Evolutionary conservation across 2,113 vertebrate species (phyloP).

Genomic region (Oryzias celebensis): DNA sequence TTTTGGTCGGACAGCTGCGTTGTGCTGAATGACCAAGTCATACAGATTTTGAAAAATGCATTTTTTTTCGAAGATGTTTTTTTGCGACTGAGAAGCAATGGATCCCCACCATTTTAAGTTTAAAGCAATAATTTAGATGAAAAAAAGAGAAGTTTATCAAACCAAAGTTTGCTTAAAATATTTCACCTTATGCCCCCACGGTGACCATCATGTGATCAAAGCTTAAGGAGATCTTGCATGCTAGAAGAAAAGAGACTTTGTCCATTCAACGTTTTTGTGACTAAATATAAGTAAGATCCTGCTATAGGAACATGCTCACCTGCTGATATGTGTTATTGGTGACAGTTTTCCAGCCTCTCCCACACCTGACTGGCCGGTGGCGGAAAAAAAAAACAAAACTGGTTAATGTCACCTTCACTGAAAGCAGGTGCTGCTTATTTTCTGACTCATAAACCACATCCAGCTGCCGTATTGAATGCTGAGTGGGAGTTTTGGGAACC

Average conservation of each 20-base stretch:
- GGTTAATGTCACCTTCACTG: constrained; percentile 53
- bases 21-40: not conserved
- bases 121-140: not conserved
- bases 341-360: constrained; percentile 76
- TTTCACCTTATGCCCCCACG: not conserved
- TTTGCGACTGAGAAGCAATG: no score
- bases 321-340: constrained; percentile 84
- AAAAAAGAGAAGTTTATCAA: not conserved
- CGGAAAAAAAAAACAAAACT: constrained; percentile 24
- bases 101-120: no score
- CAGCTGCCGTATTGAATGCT: constrained; percentile 14
- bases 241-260: not conserved
- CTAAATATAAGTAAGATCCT: no score
- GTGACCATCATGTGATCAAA: no score
- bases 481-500: constrained; percentile 46
- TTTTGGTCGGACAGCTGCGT: constrained; percentile 7
- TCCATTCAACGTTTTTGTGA: not conserved
- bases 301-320: constrained; percentile 69
- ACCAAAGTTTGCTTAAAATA: constrained; percentile 1
- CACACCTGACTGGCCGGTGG: constrained; percentile 10
- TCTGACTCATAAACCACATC: constrained; percentile 65
- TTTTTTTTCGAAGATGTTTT: no score
- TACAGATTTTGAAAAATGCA: not conserved
- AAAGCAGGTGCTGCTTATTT: constrained; percentile 58
- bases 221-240: constrained; percentile 18